Percentiles rank a stretch among this genome's conserved stretches.
Evolutionary conservation across 2,113 vertebrate genomes (phyloP).

Genomic region (Ranitomeya imitator): DNA sequence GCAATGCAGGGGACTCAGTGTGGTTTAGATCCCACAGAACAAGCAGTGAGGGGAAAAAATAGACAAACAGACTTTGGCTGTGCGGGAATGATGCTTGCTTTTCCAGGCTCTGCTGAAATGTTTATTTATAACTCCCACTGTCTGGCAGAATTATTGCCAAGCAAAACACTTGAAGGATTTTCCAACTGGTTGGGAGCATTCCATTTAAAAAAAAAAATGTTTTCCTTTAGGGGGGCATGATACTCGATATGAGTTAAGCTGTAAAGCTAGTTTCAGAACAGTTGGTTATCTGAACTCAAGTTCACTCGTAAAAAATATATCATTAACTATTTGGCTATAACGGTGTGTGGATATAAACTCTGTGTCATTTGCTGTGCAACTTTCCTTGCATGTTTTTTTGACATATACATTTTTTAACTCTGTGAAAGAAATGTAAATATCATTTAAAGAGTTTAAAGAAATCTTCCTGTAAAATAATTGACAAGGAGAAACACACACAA

Average conservation of each 20-base stretch:
- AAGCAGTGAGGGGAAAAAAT: slow-evolving; percentile 51
- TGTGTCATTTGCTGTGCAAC: not conserved
- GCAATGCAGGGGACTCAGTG: slow-evolving; percentile 77
- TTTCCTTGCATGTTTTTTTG: not conserved
- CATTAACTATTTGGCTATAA: slow-evolving; percentile 14
- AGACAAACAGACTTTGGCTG: slow-evolving; percentile 65
- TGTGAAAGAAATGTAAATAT: not conserved
- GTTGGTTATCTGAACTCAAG: slow-evolving; percentile 71
- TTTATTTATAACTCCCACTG: slow-evolving; percentile 84
- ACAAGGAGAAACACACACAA: no score
- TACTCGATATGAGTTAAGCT: slow-evolving; percentile 79
- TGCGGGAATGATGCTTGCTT: slow-evolving; percentile 76
- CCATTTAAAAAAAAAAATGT: slow-evolving; percentile 77
- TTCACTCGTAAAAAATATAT: slow-evolving; percentile 40
- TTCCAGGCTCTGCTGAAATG: slow-evolving; percentile 78
- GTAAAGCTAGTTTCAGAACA: slow-evolving; percentile 86
- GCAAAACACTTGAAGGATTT: slow-evolving; percentile 79
- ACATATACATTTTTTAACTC: not conserved
- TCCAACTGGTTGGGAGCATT: slow-evolving; percentile 76
- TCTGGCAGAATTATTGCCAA: slow-evolving; percentile 82
- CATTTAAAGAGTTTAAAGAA: not conserved
- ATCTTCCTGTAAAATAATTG: not conserved
- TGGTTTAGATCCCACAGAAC: slow-evolving; percentile 65
- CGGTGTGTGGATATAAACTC: not conserved
- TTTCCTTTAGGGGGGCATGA: slow-evolving; percentile 72